Base-by-base conservation (phyloP, 2,888 invertebrate species). In the Ceraclea dissimilis region DNA sequence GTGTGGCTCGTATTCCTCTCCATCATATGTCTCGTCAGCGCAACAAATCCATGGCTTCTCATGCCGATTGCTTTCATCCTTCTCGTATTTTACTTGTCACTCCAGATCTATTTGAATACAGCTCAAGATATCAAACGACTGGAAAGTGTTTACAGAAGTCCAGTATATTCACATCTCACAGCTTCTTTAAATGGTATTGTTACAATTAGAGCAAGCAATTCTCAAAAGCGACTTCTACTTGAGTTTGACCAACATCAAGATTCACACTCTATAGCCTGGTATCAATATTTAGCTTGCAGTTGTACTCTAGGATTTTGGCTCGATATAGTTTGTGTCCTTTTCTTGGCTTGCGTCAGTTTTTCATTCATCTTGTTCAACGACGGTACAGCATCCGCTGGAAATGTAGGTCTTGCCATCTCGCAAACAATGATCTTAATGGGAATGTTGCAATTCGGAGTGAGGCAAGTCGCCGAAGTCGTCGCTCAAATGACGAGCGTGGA, bases 91-190 rank as follows among this genome's bases (percentile, higher is more conserved):
- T 80, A 83, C 65, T 71, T 80, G 10, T 76, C 90, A 44, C 72
- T 92, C 13, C 78, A 79, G 61, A 80, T 87, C 62, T 93, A 90
- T 68, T 72, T 93, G 49, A 76, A 80, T 51, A 87, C 89, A 0
- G 88, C 91, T 0, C 81, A 90, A 65, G 87, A 86, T 65, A 78
- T 93, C 17, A 93, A 86, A 69, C 77, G 85, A 31, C 70, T 88
- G 56, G 87, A 88, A 71, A 85, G 86, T 65, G 84, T 84, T 62
- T 82, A 86, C 18, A 82, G 87, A 61, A 88, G 88, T 66, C 90
- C 91, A 0, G 85, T 92, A 1, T 90, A 88, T 67, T 83, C 88
- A 5, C 88, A 90, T 73, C 75, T 91, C 22, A 86, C 82, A 63
- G 83, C 88, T 1, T 84, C 88, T 0, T 74, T 91, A 44, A 78